Evolutionary conservation across 37 sponge, comb jelly and placozoan species (phyloP).

Genomic region (Crambe crambe): DNA sequence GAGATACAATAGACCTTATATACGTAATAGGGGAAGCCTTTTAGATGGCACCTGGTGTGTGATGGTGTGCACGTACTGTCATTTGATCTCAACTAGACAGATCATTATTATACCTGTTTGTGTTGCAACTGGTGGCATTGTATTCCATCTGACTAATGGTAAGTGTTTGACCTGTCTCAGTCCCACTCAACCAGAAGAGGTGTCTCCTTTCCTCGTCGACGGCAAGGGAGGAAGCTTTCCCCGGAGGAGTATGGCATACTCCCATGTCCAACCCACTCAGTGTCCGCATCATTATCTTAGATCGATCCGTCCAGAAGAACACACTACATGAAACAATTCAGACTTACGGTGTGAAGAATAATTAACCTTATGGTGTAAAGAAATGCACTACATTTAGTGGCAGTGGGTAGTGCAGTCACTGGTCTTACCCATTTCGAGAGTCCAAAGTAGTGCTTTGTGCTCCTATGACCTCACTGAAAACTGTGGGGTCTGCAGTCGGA

Average conservation of each 20-base stretch:
- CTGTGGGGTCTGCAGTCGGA: not conserved
- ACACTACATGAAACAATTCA: not conserved
- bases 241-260: not conserved
- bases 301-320: slow-evolving; percentile 16
- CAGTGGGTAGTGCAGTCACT: not conserved
- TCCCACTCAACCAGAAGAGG: slow-evolving; percentile 22
- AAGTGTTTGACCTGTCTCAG: not conserved
- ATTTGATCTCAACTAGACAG: too few species aligned
- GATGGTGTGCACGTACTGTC: too few species aligned
- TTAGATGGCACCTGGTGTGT: too few species aligned
- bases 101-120: slow-evolving; percentile 19
- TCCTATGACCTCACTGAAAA: not conserved
- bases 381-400: not conserved
- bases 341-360: too few species aligned
- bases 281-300: not conserved
- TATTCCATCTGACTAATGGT: slow-evolving; percentile 36
- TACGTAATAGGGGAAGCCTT: too few species aligned
- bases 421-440: slow-evolving; percentile 30
- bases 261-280: slow-evolving; percentile 14
- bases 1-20: too few species aligned
- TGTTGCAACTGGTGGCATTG: slow-evolving; percentile 2
- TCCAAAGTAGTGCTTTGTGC: slow-evolving; percentile 23
- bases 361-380: not conserved
- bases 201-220: slow-evolving; percentile 7
- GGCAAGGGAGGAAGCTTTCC: slow-evolving; percentile 15